Conservation (phyloP, 92 coral and sea anemone species). For the Parazoanthus swiftii region DNA sequence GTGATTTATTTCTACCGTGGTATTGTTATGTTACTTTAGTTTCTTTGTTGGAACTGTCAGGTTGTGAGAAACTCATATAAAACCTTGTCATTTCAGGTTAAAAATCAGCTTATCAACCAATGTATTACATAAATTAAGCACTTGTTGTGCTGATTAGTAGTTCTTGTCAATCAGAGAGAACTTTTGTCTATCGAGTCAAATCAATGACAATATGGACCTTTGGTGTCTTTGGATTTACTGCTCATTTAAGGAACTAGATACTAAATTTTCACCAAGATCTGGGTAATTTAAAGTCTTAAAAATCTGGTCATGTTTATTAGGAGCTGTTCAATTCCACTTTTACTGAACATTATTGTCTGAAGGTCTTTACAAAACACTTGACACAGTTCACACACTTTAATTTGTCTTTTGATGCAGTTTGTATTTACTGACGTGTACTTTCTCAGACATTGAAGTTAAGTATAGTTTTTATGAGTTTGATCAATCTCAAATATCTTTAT, state of each 20-base stretch:
- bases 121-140: neutral
- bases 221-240: neutral
- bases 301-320: neutral
- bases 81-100: neutral
- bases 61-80: neutral
- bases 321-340: neutral
- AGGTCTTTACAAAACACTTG: too few species aligned
- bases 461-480: too few species aligned
- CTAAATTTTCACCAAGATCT: too few species aligned
- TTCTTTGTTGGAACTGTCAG: neutral
- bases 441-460: too few species aligned
- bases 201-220: neutral
- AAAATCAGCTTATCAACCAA: neutral
- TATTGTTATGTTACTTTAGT: too few species aligned
- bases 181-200: neutral
- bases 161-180: neutral
- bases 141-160: neutral
- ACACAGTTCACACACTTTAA: too few species aligned
- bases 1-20: neutral
- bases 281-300: neutral
- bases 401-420: too few species aligned
- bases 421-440: too few species aligned
- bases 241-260: neutral
- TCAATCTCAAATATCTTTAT: too few species aligned
- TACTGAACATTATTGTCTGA: neutral